phyloP scores from a whole-genome alignment of 1,140 invertebrate species.

The Dendroctonus ponderosae region DNA sequence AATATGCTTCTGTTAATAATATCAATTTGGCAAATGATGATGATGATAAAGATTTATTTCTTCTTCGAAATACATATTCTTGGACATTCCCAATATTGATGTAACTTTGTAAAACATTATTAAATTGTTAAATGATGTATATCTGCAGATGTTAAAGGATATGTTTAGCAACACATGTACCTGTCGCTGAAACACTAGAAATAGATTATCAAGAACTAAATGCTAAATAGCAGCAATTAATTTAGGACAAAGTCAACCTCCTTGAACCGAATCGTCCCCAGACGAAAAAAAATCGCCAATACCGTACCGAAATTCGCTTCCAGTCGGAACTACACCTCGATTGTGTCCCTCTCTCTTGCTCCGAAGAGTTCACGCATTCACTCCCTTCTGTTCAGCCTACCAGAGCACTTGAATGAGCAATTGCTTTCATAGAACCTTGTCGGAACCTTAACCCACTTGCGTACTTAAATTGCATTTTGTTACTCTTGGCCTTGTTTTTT shows the following conservation, averaged over 20 bases:
- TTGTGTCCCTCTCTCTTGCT: background rate
- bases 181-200: no score
- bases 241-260: slow-evolving; percentile 19
- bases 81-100: no score
- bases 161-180: no score
- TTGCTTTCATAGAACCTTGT: slow-evolving; percentile 36
- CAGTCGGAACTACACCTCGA: slow-evolving; percentile 21
- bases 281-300: slow-evolving; percentile 18
- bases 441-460: slow-evolving; percentile 49
- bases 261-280: slow-evolving; percentile 22
- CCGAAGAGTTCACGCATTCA: background rate
- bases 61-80: no score
- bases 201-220: background rate
- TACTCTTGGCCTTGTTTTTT: slow-evolving; percentile 49
- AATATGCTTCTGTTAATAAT: no score
- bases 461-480: slow-evolving; percentile 49
- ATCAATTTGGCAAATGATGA: no score
- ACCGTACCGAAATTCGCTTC: slow-evolving; percentile 22
- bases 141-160: no score
- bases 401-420: slow-evolving; percentile 15
- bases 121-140: no score
- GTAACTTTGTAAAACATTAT: no score
- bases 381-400: slow-evolving; percentile 1
- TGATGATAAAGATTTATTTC: no score
- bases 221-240: background rate